Evolutionary conservation across 2,888 invertebrate species (phyloP), one percentile per base, ranked within the genome.

Genomic region (Coremacera marginata): DNA sequence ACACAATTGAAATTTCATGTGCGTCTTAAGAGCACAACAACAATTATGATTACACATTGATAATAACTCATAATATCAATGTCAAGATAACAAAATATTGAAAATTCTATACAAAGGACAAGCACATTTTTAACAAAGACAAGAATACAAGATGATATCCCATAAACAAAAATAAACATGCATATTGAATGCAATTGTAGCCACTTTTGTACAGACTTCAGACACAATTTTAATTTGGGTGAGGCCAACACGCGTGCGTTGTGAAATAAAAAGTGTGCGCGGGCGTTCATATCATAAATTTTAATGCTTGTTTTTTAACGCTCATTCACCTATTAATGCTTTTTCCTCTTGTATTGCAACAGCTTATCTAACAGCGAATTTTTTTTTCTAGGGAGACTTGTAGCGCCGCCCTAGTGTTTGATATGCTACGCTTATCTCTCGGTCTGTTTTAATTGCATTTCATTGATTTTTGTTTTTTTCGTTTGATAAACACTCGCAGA

Each of bases 1-100:
- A 84, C 84, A 79, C 83, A 84, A 86, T 86, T 86, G 86, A 84
- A 86, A 86, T 86, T 86, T 86, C 84, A 84, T 86, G 84, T 82
- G 81, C 83, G 84, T 84, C 79, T 44, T 81, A 60, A 52, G 34
- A 78, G 80, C 16, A 51, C 27, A 52, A 37, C 79, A 78, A 65
- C 62, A 74, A 74, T 80, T 71, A 84, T 83, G 84, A 85, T 86
- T 84, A 85, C 84, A 86, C 85, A 86, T 85, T 86, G 85, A 84
- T 86, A 86, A 85, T 86, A 85, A 86, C 86, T 86, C 86, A 84
- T 80, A 83, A 84, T 80, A 83, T 78, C 72, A 25, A 55, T 27
- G 27, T 34, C 16, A 65, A 31, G 16, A 14, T 19, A 9, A 7
- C 31, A 27, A 25, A 31, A 65, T 37, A 16, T 44, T 25, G 37